Evolutionary conservation across 2,797 vertebrate species (phyloP).

Genomic region (Sebastes itinus): DNA sequence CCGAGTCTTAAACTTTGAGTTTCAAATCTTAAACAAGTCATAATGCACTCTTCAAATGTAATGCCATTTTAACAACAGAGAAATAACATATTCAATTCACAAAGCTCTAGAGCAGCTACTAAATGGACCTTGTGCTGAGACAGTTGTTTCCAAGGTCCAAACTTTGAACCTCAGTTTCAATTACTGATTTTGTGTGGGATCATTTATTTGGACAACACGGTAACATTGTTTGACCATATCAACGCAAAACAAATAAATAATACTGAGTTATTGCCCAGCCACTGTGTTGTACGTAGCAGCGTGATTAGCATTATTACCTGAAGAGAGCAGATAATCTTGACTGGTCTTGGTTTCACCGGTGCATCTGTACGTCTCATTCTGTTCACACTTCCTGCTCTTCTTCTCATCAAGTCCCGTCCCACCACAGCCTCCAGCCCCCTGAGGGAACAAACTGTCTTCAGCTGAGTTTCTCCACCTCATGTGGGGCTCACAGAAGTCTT

Average conservation of each 20-base stretch:
- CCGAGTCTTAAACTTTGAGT: background rate
- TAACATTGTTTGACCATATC: background rate
- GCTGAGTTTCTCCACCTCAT: background rate
- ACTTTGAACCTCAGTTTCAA: background rate
- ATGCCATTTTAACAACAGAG: background rate
- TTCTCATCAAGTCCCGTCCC: background rate
- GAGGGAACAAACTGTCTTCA: background rate
- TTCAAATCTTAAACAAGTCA: background rate
- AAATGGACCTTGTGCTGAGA: no score
- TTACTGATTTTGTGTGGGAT: background rate
- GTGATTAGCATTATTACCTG: conserved; percentile 57
- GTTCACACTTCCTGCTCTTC: conserved; percentile 6
- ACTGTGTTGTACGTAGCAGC: background rate
- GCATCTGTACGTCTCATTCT: background rate
- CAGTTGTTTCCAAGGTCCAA: background rate
- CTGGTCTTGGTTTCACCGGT: background rate
- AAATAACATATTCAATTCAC: background rate
- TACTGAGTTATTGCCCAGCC: background rate
- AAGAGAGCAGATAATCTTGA: conserved; percentile 32
- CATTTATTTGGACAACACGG: background rate
- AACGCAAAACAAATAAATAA: background rate
- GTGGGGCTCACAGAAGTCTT: background rate
- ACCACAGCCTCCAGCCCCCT: background rate
- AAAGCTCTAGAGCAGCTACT: background rate
- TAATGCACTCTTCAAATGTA: background rate